Conservation (phyloP, 2,888 invertebrate species). For the Chesias legatella region DNA sequence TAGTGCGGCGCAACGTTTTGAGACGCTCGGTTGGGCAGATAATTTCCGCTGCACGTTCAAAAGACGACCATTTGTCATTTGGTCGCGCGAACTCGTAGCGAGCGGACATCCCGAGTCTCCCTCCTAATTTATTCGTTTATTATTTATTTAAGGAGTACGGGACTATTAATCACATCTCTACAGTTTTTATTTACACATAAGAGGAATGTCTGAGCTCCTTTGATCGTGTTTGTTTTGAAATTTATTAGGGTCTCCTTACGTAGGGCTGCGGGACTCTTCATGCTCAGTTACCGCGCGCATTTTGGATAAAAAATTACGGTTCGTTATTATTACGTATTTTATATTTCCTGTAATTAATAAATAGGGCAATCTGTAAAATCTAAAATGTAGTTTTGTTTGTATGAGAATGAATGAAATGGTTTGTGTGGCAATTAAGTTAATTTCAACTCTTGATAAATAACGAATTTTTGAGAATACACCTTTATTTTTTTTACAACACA, state of each 20-base stretch:
- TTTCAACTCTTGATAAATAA: not conserved
- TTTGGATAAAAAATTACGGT: slow-evolving; percentile 30
- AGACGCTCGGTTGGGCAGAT: slow-evolving; percentile 76
- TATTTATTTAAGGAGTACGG: slow-evolving; percentile 79
- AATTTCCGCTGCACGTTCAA: slow-evolving; percentile 78
- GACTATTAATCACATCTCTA: slow-evolving; percentile 77
- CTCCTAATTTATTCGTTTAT: slow-evolving; percentile 78
- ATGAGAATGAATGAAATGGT: slow-evolving; percentile 3
- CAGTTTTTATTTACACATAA: slow-evolving; percentile 74
- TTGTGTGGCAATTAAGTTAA: slow-evolving; percentile 2
- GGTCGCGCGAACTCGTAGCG: slow-evolving; percentile 65
- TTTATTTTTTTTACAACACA: too few relatives aligned
- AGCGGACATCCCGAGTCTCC: slow-evolving; percentile 67
- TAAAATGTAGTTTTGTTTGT: slow-evolving; percentile 6
- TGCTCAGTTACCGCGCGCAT: slow-evolving; percentile 38
- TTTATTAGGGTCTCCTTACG: slow-evolving; percentile 58
- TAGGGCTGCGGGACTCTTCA: slow-evolving; percentile 37
- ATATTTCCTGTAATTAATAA: slow-evolving; percentile 27
- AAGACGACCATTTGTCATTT: slow-evolving; percentile 78
- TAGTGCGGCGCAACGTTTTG: slow-evolving; percentile 70
- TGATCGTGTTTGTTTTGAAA: slow-evolving; percentile 64
- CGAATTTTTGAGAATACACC: too few relatives aligned
- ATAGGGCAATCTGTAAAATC: slow-evolving; percentile 19
- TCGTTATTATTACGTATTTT: slow-evolving; percentile 24
- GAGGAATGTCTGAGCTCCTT: slow-evolving; percentile 61